Evolutionary conservation across 2,113 vertebrate species (phyloP), one percentile per base, ranked within the genome.

Genomic region (Platysternon megacephalum): DNA sequence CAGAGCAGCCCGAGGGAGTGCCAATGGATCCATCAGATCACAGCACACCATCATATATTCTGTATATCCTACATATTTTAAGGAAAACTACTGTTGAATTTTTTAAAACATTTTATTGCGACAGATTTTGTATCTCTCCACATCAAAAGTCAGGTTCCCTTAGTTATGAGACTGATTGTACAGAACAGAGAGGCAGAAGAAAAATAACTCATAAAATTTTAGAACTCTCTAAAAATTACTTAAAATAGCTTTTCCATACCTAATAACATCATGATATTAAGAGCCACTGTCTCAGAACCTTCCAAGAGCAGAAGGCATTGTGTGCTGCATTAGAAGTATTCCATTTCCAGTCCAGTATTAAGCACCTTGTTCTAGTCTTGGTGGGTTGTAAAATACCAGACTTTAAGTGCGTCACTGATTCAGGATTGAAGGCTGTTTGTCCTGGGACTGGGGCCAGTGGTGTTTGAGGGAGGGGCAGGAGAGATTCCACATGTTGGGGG

Each of bases 221-320:
- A 84, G 72, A 94, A 91, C 84, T 26, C 11, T 65, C 72, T 84
- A 29, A 79, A 83, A 79, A 52, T 65, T 11, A 42, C 7, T 11
- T 26, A 28, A 76, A 76, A 13, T 42, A 42, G 17, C 24, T 12
- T 76, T 76, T 28, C 22, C 5, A 28, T 42, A 39, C 16, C 79
- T 79, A 91, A 4, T 4, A 35, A 16, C 42, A 32, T 49, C 52
- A 44, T 46, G 42, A 13, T n/a, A 52, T 26, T 46, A 46, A 52
- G 68, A 80, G 32, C 48, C 84, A 29, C 76, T 85, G 74, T 42
- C 28, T 94, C 39, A 86, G 72, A 84, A 0, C 0, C 35, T 22
- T 72, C n/a, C n/a, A 21, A 9, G 19, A 22, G 9, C 82, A 56
- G 94, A 84, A 11, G 3, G 17, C 72, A 0, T 0, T 8, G 55